Evolutionary conservation across 2,113 vertebrate genomes (phyloP).

Genomic region (Meleagris gallopavo): DNA sequence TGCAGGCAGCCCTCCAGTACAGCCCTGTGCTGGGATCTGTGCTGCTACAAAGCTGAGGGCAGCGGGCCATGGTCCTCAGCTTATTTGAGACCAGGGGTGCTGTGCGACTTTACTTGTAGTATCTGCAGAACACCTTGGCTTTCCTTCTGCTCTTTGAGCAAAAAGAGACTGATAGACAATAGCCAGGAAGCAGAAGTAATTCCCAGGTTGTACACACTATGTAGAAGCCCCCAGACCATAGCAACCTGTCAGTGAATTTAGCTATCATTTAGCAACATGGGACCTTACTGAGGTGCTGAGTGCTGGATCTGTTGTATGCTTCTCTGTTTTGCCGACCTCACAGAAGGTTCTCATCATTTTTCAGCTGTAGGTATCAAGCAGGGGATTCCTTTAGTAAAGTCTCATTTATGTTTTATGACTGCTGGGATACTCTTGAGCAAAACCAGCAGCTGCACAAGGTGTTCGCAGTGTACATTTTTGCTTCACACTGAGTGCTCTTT

Average conservation of each 20-base stretch:
- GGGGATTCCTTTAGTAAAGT: constrained; percentile 46
- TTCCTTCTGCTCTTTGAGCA: neutral
- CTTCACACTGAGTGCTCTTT: neutral
- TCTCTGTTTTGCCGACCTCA: neutral
- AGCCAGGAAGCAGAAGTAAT: neutral
- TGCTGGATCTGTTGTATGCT: neutral
- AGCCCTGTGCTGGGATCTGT: neutral
- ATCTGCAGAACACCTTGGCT: neutral
- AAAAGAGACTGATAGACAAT: neutral
- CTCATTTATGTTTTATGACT: constrained; percentile 11
- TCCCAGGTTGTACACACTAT: neutral
- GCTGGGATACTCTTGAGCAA: neutral
- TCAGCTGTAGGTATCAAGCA: neutral
- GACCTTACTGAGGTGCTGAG: neutral
- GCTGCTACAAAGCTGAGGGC: neutral
- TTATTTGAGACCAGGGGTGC: neutral
- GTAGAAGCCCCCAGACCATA: neutral
- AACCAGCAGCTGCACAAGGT: neutral
- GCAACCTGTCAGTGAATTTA: neutral
- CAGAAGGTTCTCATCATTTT: neutral
- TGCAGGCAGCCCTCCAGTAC: neutral
- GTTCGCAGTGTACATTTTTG: neutral
- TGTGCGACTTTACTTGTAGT: neutral
- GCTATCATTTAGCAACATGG: fast-evolving
- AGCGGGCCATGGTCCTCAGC: neutral